These are phyloP conservation scores for Barnardius zonarius DNA, from an alignment of 2,113 vertebrate genomes.

Conservation along the genomic window DNA sequence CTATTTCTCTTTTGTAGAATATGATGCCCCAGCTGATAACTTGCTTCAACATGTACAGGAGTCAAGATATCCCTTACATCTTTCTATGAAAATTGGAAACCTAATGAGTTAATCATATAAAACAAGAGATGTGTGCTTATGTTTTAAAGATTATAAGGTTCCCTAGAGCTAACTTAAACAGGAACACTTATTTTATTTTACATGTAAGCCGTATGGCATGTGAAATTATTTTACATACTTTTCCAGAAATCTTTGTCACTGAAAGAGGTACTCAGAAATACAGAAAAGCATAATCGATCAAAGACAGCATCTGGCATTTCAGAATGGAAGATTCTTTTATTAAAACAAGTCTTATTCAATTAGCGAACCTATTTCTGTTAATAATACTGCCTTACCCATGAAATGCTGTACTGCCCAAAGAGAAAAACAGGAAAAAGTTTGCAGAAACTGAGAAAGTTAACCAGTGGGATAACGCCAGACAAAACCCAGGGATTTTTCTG, in stretches of 20 bases:
- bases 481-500: background rate
- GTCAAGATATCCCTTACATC: constrained; percentile 91
- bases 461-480: background rate
- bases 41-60: constrained; percentile 83
- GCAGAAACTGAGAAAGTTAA: background rate
- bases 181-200: background rate
- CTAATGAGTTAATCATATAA: constrained; percentile 61
- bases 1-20: constrained; percentile 48
- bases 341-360: background rate
- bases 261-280: background rate
- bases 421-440: background rate
- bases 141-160: constrained; percentile 35
- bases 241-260: background rate
- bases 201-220: background rate
- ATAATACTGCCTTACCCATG: background rate
- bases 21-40: constrained; percentile 81
- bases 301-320: background rate
- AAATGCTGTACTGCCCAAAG: background rate
- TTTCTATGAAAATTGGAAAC: constrained; percentile 81
- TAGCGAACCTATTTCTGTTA: background rate
- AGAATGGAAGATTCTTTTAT: background rate
- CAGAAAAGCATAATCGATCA: background rate
- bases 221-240: background rate
- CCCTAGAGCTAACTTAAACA: background rate
- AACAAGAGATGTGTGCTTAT: constrained; percentile 28